phyloP scores from a whole-genome alignment of 2,888 invertebrate genomes.

The Scelioninae gen. 2 region DNA sequence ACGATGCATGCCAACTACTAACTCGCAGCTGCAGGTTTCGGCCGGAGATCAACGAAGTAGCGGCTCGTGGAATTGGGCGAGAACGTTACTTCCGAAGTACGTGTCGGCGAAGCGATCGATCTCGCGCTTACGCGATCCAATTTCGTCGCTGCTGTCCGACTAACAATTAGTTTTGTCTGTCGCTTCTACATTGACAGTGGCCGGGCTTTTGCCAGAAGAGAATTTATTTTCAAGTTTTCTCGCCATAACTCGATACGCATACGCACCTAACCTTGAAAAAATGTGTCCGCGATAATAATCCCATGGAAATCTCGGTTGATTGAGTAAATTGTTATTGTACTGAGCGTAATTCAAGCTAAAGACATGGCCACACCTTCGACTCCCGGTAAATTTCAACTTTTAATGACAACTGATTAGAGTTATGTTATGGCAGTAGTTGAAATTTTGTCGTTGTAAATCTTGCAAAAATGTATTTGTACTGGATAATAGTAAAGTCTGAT shows the following conservation, averaged over 20 bases:
- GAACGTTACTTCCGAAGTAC: slow-evolving; percentile 5
- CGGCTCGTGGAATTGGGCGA: slow-evolving; percentile 11
- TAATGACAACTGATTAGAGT: not conserved
- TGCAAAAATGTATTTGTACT: too few relatives aligned
- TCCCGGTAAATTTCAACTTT: slow-evolving; percentile 36
- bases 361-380: slow-evolving; percentile 53
- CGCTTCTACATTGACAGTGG: not conserved
- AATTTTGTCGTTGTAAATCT: too few relatives aligned
- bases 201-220: not conserved
- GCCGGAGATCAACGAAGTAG: not conserved
- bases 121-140: slow-evolving; percentile 19
- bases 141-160: slow-evolving; percentile 1
- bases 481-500: too few relatives aligned
- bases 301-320: slow-evolving; percentile 20
- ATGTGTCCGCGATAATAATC: slow-evolving; percentile 23
- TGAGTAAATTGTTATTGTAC: slow-evolving; percentile 8
- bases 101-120: slow-evolving; percentile 44
- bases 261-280: slow-evolving; percentile 46
- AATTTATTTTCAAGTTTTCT: not conserved
- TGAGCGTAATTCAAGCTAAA: slow-evolving; percentile 13
- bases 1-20: slow-evolving; percentile 28
- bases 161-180: slow-evolving; percentile 2
- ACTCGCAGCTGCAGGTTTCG: not conserved
- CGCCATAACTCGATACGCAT: not conserved
- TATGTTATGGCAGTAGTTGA: not conserved